phyloP scores from a whole-genome alignment of 2,797 vertebrate species.

The Anguilla marmorata region DNA sequence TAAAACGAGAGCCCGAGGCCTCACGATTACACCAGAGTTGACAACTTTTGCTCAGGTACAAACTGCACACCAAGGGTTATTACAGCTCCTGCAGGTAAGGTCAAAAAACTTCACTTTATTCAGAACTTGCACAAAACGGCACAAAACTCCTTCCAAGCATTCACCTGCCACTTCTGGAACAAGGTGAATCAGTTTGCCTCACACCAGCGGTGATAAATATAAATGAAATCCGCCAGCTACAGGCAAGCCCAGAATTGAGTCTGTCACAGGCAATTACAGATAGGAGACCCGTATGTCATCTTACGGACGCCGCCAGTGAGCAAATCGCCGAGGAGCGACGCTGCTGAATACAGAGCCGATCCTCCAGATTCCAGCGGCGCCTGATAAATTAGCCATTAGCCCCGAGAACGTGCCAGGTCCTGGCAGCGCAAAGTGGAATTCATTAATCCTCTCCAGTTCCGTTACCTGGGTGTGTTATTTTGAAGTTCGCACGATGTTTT shows the following conservation, averaged over 20 bases:
- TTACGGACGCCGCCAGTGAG: background rate
- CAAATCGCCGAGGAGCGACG: conserved; percentile 33
- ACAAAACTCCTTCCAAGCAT: background rate
- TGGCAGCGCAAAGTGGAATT: conserved; percentile 40
- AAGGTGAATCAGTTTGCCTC: conserved; percentile 13
- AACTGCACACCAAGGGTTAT: background rate
- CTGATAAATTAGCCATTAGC: conserved; percentile 52
- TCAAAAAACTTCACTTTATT: background rate
- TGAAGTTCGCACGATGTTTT: conserved; percentile 23
- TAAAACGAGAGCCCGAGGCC: background rate
- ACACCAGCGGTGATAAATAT: conserved; percentile 16
- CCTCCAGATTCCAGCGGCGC: conserved; percentile 21
- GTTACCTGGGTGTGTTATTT: conserved; percentile 18
- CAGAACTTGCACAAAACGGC: background rate
- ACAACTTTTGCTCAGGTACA: background rate
- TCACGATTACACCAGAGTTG: background rate
- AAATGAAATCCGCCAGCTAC: conserved; percentile 42
- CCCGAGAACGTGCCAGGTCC: conserved; percentile 30
- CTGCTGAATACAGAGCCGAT: conserved; percentile 47
- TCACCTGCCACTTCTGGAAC: background rate
- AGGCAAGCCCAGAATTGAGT: conserved; percentile 27
- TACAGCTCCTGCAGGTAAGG: background rate
- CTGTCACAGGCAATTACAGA: conserved; percentile 51
- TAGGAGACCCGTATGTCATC: conserved; percentile 32
- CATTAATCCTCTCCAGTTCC: conserved; percentile 30